Percentiles rank a stretch among this genome's conserved stretches.
Evolutionary conservation across 1,140 invertebrate species (phyloP).

Genomic region (Leptinotarsa undecemlineata): DNA sequence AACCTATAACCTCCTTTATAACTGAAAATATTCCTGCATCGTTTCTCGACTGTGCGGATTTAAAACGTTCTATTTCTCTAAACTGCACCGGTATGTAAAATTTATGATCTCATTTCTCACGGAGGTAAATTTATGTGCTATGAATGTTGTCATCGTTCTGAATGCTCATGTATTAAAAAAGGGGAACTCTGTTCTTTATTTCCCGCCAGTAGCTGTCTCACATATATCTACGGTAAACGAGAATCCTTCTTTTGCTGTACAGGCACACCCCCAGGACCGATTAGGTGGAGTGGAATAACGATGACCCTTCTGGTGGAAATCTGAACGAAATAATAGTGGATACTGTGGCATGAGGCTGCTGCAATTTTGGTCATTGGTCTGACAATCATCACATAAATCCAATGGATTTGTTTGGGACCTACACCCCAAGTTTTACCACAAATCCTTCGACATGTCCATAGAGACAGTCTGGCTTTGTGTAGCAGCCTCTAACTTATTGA

Average conservation of each 20-base stretch:
- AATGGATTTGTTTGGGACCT: no score
- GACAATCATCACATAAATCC: no score
- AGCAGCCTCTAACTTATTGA: no score
- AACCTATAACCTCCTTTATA: background rate
- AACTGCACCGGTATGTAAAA: background rate
- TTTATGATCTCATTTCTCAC: background rate
- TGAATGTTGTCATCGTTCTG: background rate
- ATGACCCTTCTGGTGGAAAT: background rate
- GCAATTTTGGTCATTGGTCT: no score
- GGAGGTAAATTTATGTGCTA: background rate
- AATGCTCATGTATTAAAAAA: background rate
- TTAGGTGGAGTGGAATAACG: background rate
- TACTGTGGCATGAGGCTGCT: background rate
- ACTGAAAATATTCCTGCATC: background rate
- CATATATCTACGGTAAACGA: background rate
- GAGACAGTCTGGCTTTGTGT: no score
- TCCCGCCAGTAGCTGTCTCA: background rate
- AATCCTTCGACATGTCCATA: no score
- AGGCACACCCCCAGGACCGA: background rate
- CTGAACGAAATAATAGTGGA: background rate
- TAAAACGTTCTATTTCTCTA: background rate
- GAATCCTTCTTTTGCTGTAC: background rate
- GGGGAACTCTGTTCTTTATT: background rate
- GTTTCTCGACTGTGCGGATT: background rate
- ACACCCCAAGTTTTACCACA: no score